These are phyloP conservation scores for Polydesmus complanatus DNA, from an alignment of 2,888 invertebrate genomes.

Conservation along the genomic window DNA sequence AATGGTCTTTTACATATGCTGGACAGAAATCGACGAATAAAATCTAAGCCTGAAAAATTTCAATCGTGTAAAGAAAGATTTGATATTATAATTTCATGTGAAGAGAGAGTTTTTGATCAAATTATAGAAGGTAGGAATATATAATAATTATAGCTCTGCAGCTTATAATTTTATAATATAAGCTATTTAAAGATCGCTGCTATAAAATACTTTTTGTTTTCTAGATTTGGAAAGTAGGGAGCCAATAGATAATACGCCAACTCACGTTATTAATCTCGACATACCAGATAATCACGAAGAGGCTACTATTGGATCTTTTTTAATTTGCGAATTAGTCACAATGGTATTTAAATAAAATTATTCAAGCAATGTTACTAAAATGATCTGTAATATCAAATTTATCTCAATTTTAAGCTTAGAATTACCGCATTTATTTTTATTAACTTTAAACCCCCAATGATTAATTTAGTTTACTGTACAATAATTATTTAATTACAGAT, in stretches of 20 bases:
- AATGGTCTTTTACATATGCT: slow-evolving; percentile 97
- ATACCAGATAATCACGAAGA: slow-evolving; percentile 99
- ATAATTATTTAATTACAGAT: slow-evolving; percentile 45
- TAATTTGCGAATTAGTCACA: slow-evolving; percentile 88
- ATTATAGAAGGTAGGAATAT: slow-evolving; percentile 64
- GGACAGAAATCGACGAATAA: slow-evolving; percentile 91
- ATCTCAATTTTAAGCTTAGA: too few relatives aligned
- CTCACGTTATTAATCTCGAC: slow-evolving; percentile 95
- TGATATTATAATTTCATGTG: slow-evolving; percentile 91
- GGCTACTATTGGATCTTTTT: slow-evolving; percentile 94
- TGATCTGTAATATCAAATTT: too few relatives aligned
- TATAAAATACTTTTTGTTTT: too few relatives aligned
- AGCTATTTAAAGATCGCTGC: neutral
- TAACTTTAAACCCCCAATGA: slow-evolving; percentile 19
- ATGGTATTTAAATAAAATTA: slow-evolving; percentile 47
- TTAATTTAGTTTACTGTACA: slow-evolving; percentile 11
- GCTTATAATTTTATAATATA: neutral
- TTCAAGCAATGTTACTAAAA: too few relatives aligned
- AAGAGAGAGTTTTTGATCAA: slow-evolving; percentile 97
- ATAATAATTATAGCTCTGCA: too few relatives aligned
- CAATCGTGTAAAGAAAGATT: slow-evolving; percentile 78
- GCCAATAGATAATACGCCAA: slow-evolving; percentile 67
- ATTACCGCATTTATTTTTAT: too few relatives aligned
- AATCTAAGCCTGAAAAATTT: slow-evolving; percentile 84
- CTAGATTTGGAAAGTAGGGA: slow-evolving; percentile 54